Evolutionary conservation across 2,113 vertebrate genomes (phyloP), one percentile per base, ranked within the genome.

Genomic region (Porphyrio hochstetteri): DNA sequence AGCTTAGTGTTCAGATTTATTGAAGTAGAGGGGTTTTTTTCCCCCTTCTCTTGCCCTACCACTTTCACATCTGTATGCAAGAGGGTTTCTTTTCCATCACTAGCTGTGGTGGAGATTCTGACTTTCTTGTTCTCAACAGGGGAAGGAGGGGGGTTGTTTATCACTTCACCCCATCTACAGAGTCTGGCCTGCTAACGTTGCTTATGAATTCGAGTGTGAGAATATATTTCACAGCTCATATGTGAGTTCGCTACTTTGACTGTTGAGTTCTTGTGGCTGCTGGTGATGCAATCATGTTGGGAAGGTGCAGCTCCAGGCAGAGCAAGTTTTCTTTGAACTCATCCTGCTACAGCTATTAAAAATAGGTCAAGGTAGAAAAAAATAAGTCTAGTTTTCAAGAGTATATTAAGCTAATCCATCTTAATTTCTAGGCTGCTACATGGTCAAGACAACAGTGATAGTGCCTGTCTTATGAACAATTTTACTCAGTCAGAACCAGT

Each of bases 291-390:
- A 89, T 83, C 24, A 1, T 82, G 74, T 82, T 94, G 95, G 90
- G 95, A 96, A 97, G 88, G 88, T 89, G 86, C 90, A 90, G 90
- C 93, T 96, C 86, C 80, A 89, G 95, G 93, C 93, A 93, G n/a
- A 93, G 86, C 21, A 93, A 60, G 69, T 88, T 92, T 82, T 71
- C 95, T 97, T 96, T 95, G 93, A 96, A 95, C 92, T 96, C 10
- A 31, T 94, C n/a, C 55, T 82, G 87, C 42, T 91, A 69, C 28
- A 90, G 77, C 86, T 92, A 93, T 94, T 92, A 96, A 96, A 95
- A 97, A 94, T 88, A 92, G 76, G 91, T 92, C 87, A 68, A 46
- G 24, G 88, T 48, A 94, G 72, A 86, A 46, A 83, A 91, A 90
- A 89, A 53, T 64, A 91, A 40, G 88, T 93, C 65, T 91, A 70